These are phyloP conservation scores for Mythimna ferrago DNA, from an alignment of 2,888 invertebrate species.

Conservation along the genomic window DNA sequence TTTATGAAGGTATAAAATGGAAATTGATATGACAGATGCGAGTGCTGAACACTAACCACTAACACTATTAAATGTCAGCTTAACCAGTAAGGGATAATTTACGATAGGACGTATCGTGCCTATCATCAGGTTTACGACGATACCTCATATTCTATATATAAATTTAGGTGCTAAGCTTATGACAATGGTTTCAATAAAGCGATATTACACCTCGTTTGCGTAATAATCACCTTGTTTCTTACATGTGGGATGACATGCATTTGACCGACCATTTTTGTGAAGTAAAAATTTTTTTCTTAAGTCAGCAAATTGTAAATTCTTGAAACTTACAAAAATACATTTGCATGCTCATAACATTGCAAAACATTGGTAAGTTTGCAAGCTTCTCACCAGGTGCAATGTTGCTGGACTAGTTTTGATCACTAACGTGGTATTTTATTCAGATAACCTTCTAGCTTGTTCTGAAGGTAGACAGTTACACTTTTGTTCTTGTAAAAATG, in stretches of 20 bases:
- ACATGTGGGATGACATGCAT: background rate
- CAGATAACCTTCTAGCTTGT: background rate
- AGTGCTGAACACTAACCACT: slow-evolving; percentile 39
- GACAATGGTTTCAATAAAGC: slow-evolving; percentile 43
- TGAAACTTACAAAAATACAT: background rate
- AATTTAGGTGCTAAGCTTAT: slow-evolving; percentile 47
- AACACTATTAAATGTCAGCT: slow-evolving; percentile 58
- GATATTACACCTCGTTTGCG: slow-evolving; percentile 37
- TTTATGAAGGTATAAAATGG: slow-evolving; percentile 54
- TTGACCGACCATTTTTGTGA: background rate
- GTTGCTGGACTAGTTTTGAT: background rate
- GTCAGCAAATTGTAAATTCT: background rate
- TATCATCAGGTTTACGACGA: slow-evolving; percentile 53
- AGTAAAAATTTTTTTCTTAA: background rate
- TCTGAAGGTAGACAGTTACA: slow-evolving; percentile 1
- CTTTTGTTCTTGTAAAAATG: background rate
- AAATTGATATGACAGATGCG: slow-evolving; percentile 55
- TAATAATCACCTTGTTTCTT: slow-evolving; percentile 26
- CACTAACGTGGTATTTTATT: slow-evolving; percentile 20
- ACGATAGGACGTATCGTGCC: slow-evolving; percentile 41
- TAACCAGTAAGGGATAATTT: slow-evolving; percentile 56
- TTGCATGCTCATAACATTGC: background rate
- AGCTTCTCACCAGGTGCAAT: background rate
- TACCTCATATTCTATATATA: slow-evolving; percentile 57
- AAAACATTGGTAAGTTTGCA: background rate